Conservation (phyloP, 1,140 invertebrate genomes). For the Pissodes strobi region DNA sequence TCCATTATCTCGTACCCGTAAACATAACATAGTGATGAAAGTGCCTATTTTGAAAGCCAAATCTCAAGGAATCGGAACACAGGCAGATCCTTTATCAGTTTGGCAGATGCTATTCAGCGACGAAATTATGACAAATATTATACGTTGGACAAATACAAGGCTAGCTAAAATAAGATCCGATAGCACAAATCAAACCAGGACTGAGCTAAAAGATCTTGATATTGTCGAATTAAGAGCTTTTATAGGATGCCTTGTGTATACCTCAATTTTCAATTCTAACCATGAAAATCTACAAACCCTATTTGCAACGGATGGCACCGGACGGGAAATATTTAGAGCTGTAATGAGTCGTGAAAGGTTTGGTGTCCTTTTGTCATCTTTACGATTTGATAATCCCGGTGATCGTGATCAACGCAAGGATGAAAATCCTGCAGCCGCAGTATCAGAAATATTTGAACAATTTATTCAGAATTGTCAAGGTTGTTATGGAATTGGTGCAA, state of each 20-base stretch:
- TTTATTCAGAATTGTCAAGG: slow-evolving; percentile 17
- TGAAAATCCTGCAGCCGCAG: background rate
- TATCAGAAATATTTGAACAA: slow-evolving; percentile 6
- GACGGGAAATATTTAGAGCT: slow-evolving; percentile 27
- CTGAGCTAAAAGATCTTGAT: background rate
- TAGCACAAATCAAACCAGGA: background rate
- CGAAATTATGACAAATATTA: background rate
- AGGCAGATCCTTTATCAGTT: background rate
- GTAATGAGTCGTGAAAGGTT: slow-evolving; percentile 12
- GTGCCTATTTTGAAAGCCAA: background rate
- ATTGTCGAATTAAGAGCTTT: slow-evolving; percentile 16
- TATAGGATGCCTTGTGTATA: slow-evolving; percentile 18
- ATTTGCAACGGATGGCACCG: slow-evolving; percentile 33
- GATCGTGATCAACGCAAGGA: background rate
- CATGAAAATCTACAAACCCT: slow-evolving; percentile 7
- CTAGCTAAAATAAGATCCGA: too few species aligned
- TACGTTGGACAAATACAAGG: background rate
- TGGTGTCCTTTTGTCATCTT: background rate
- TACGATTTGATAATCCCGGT: slow-evolving; percentile 11
- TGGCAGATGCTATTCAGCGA: too few species aligned
- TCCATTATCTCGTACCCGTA: background rate
- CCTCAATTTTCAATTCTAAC: slow-evolving; percentile 17
- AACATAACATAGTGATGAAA: too few species aligned
- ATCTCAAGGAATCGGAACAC: background rate
- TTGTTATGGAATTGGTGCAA: background rate